These are phyloP conservation scores for Phlogophora meticulosa DNA, from an alignment of 2,888 invertebrate species.

Conservation along the genomic window DNA sequence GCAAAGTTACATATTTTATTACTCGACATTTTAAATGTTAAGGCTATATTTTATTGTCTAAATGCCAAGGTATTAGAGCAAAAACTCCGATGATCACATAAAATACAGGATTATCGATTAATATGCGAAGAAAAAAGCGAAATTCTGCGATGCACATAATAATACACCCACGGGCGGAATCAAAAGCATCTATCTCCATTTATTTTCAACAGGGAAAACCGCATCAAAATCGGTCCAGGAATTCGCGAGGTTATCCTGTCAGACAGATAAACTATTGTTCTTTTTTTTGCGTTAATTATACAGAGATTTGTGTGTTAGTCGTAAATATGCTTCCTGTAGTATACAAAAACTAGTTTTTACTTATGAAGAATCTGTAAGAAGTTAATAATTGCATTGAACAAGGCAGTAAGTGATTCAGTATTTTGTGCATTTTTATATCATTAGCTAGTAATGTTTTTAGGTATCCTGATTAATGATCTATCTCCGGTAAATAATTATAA, in stretches of 20 bases:
- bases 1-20: slow-evolving; percentile 49
- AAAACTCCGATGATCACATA: slow-evolving; percentile 40
- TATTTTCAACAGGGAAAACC: slow-evolving; percentile 42
- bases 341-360: slow-evolving; percentile 26
- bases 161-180: slow-evolving; percentile 19
- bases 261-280: slow-evolving; percentile 35
- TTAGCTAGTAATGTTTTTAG: slow-evolving; percentile 24
- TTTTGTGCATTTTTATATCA: slow-evolving; percentile 45
- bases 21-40: slow-evolving; percentile 61
- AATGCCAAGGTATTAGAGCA: slow-evolving; percentile 63
- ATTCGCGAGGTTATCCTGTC: slow-evolving; percentile 37
- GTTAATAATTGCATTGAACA: slow-evolving; percentile 28
- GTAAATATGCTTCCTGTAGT: slow-evolving; percentile 38
- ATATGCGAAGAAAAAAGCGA: slow-evolving; percentile 19
- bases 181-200: slow-evolving; percentile 11
- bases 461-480: slow-evolving; percentile 36
- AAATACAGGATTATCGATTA: slow-evolving; percentile 30
- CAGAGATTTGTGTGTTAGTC: slow-evolving; percentile 31
- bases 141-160: slow-evolving; percentile 17
- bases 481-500: slow-evolving; percentile 45
- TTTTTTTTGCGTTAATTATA: slow-evolving; percentile 32
- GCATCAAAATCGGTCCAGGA: slow-evolving; percentile 35
- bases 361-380: slow-evolving; percentile 7
- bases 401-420: slow-evolving; percentile 18
- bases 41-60: slow-evolving; percentile 53